A percentile compares a stretch with the other conserved stretches of the same genome.
These are phyloP conservation scores for Rhagium mordax DNA, from an alignment of 2,888 invertebrate species.

Conservation along the genomic window DNA sequence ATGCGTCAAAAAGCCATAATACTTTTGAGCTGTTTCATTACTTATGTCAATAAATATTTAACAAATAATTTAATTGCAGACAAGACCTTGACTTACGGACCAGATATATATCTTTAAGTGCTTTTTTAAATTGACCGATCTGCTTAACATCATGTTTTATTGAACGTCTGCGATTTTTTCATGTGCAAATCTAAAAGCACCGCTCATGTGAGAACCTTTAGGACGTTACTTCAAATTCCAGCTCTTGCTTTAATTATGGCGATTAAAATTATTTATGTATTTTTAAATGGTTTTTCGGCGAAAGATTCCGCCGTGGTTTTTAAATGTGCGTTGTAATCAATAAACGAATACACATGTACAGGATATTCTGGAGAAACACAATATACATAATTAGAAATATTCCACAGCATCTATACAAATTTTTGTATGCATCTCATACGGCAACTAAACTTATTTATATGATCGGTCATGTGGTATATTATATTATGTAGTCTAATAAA, in stretches of 20 bases:
- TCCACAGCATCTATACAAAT: too few relatives aligned
- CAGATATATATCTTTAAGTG: slow-evolving; percentile 23
- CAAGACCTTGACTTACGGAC: slow-evolving; percentile 8
- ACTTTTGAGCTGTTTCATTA: not conserved
- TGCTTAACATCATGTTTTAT: slow-evolving; percentile 23
- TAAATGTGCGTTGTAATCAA: not conserved
- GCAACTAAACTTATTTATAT: too few relatives aligned
- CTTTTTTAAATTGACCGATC: slow-evolving; percentile 18
- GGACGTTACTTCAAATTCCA: not conserved
- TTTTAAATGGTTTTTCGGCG: slow-evolving; percentile 3
- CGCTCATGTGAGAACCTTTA: slow-evolving; percentile 13
- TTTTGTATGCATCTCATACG: too few relatives aligned
- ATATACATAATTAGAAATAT: too few relatives aligned
- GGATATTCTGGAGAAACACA: not conserved
- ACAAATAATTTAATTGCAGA: not conserved
- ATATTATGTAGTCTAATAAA: too few relatives aligned
- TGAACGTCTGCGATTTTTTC: slow-evolving; percentile 25
- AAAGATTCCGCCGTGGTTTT: not conserved
- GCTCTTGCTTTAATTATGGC: not conserved
- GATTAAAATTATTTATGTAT: slow-evolving; percentile 12
- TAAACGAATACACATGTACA: not conserved
- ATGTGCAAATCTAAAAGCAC: not conserved
- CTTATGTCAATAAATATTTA: not conserved
- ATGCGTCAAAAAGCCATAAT: too few relatives aligned
- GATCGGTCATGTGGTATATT: too few relatives aligned